Base-by-base conservation (phyloP, 2,113 vertebrate genomes). In the Plecturocebus donacophilus region DNA sequence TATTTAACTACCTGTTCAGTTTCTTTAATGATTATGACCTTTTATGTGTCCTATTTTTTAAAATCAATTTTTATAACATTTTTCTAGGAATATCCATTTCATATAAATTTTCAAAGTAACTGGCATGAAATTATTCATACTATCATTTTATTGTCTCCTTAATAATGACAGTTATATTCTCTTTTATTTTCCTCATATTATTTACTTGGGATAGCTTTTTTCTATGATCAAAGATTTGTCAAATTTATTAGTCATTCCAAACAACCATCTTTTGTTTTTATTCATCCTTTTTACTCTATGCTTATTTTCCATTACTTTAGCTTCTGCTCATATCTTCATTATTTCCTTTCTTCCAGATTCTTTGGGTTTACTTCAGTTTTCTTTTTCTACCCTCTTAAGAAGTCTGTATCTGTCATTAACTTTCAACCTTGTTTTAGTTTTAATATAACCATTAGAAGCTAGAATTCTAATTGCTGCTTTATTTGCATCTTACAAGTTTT, bases 231-330 rank as follows among this genome's bases (percentile, higher is more conserved):
- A 91, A 87, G 45, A 71, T 27, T 85, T 93, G 38, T 80, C 70
- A 49, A 71, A 90, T 77, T 79, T 80, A 88, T 95, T 42, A 73
- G 27, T 70, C 83, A 91, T 93, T 88, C 61, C 52, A 85, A 92
- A 94, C 61, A 87, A 83, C 20, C 10, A 86, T 83, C 47, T 75
- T 91, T 64, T 83, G 16, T 17, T 66, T 87, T 79, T 47, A 3
- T 56, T 89, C 27, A 47, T 56, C n/a, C 16, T 68, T 66, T 96
- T 71, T 66, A 87, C 47, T 93, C 52, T 87, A 40, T 27, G 27
- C 10, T 95, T 84, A 58, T 66, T 94, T 96, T 23, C 35, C 32
- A 14, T 81, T 88, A 79, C 32, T 49, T 35, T 85, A 49, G 84
- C 56, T 94, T 79, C 6, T 30, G 23, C 16, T 30, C 42, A 40